Conservation (phyloP, 1,140 invertebrate species). For the Drosophila lowei region DNA sequence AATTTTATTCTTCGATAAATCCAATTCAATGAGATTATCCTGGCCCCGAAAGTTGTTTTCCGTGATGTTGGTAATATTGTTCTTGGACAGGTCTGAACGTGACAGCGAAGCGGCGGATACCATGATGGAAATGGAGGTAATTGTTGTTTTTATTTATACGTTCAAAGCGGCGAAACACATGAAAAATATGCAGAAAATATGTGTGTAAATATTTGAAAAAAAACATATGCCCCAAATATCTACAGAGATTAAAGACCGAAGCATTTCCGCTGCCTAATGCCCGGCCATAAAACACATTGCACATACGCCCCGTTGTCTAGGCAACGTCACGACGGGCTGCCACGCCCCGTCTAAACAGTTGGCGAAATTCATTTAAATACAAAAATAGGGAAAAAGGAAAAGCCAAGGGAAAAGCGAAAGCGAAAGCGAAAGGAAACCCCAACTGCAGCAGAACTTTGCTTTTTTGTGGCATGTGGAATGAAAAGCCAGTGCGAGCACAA, state of each 20-base stretch:
- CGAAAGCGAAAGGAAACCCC: slow-evolving; percentile 4
- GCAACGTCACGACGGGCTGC: slow-evolving; percentile 20
- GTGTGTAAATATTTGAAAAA: background rate
- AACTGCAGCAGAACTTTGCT: slow-evolving; percentile 55
- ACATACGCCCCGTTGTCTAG: slow-evolving; percentile 72
- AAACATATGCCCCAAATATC: background rate
- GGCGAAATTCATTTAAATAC: slow-evolving; percentile 75
- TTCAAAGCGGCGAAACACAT: slow-evolving; percentile 14
- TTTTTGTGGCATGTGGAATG: slow-evolving; percentile 57
- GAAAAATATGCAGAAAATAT: slow-evolving; percentile 22
- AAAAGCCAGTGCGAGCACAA: slow-evolving; percentile 30
- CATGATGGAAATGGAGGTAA: background rate
- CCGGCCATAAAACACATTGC: slow-evolving; percentile 49
- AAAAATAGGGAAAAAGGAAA: slow-evolving; percentile 51
- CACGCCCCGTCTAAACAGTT: slow-evolving; percentile 63
- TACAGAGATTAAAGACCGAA: background rate
- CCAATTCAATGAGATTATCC: slow-evolving; percentile 90
- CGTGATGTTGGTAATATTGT: slow-evolving; percentile 90
- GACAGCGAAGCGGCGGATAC: slow-evolving; percentile 12
- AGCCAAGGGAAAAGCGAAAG: background rate
- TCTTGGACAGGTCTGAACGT: slow-evolving; percentile 87
- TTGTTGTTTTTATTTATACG: slow-evolving; percentile 4
- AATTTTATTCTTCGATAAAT: slow-evolving; percentile 92
- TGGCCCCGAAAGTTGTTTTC: slow-evolving; percentile 92
- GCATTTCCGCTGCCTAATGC: slow-evolving; percentile 13